A percentile compares a stretch with the other conserved stretches of the same genome.
These are phyloP conservation scores for Melolontha melolontha DNA, from an alignment of 2,888 invertebrate species.

Conservation along the genomic window DNA sequence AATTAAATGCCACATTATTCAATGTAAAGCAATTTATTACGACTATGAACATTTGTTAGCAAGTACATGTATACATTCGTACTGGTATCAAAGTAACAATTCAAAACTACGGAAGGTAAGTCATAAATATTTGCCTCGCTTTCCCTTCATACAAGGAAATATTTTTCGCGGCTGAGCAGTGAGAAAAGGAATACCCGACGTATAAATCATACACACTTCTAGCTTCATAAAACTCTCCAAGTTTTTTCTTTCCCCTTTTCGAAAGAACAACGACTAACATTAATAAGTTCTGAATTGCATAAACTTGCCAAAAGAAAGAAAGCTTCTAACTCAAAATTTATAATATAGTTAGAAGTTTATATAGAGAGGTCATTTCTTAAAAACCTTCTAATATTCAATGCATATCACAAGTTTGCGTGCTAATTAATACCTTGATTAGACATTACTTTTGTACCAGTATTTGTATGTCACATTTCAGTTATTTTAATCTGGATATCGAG, in stretches of 20 bases:
- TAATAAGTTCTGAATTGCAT: too few relatives aligned
- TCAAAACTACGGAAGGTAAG: constrained; percentile 34
- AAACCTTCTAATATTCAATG: too few relatives aligned
- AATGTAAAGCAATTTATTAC: constrained; percentile 9
- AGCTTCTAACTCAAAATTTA: too few relatives aligned
- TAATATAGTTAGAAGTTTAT: too few relatives aligned
- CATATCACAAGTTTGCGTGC: too few relatives aligned
- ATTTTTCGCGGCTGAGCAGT: constrained; percentile 8
- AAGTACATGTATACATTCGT: constrained; percentile 2
- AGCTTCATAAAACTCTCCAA: not conserved
- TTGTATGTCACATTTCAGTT: too few relatives aligned
- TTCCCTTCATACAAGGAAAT: constrained; percentile 16
- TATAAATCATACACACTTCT: constrained; percentile 24
- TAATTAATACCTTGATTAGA: too few relatives aligned
- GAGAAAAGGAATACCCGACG: not conserved
- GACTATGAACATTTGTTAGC: constrained; percentile 15
- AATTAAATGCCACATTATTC: constrained; percentile 9
- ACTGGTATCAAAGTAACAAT: constrained; percentile 20
- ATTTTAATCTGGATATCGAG: too few relatives aligned
- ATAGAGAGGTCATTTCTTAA: too few relatives aligned
- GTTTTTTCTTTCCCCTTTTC: not conserved
- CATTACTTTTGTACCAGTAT: too few relatives aligned
- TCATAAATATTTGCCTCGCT: constrained; percentile 29
- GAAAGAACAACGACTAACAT: not conserved
- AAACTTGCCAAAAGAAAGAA: too few relatives aligned